These are phyloP conservation scores for Drosophila kikkawai DNA, from an alignment of 1,140 invertebrate genomes.

Conservation along the genomic window DNA sequence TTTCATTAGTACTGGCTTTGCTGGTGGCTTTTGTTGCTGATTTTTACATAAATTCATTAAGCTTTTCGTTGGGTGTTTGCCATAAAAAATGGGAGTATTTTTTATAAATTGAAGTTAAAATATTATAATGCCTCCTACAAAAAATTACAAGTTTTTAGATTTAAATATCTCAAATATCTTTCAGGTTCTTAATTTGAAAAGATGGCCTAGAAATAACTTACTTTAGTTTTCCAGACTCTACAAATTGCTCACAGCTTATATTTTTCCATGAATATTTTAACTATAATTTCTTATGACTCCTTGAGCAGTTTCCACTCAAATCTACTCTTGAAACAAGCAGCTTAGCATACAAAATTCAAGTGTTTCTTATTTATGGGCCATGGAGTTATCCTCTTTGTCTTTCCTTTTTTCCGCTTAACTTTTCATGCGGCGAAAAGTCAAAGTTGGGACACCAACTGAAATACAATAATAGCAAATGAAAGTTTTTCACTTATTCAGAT, in stretches of 20 bases:
- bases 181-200: background rate
- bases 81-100: too few species aligned
- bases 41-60: constrained; percentile 5
- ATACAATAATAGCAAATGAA: constrained; percentile 41
- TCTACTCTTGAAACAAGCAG: background rate
- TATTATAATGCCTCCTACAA: background rate
- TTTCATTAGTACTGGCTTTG: constrained; percentile 5
- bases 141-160: background rate
- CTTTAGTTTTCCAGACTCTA: background rate
- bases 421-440: constrained; percentile 18
- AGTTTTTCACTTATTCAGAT: constrained; percentile 28
- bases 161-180: background rate
- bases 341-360: constrained; percentile 25
- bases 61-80: background rate
- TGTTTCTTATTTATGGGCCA: constrained; percentile 7
- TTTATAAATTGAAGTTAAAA: background rate
- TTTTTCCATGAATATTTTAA: constrained; percentile 29
- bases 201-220: background rate
- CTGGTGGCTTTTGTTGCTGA: background rate
- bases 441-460: constrained; percentile 29
- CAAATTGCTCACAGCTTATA: background rate
- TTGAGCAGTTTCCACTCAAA: constrained; percentile 3
- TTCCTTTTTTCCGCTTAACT: constrained; percentile 26
- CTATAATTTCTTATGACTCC: constrained; percentile 17
- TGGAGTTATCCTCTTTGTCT: background rate